These are phyloP conservation scores for Coranthus polyacanthus DNA, from an alignment of 2,797 vertebrate genomes.

Conservation along the genomic window DNA sequence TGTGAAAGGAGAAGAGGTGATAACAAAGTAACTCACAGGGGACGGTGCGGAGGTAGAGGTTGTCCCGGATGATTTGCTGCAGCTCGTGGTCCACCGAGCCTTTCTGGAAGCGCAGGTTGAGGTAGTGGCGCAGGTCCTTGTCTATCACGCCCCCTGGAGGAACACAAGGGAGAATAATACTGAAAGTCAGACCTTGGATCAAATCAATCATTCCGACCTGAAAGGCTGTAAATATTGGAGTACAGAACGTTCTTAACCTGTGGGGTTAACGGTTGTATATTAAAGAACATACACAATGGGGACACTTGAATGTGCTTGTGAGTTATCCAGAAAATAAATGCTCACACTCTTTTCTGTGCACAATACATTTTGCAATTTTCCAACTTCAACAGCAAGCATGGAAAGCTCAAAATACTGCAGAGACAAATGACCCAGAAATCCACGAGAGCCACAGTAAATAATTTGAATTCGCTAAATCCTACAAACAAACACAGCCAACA, in stretches of 20 bases:
- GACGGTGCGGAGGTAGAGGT: slow-evolving; percentile 98
- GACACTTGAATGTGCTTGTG: slow-evolving; percentile 13
- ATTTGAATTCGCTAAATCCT: slow-evolving; percentile 44
- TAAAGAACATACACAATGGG: slow-evolving; percentile 20
- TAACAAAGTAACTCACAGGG: slow-evolving; percentile 91
- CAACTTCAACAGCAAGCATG: slow-evolving; percentile 17
- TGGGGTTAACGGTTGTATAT: too few species aligned
- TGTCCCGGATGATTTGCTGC: slow-evolving; percentile 99
- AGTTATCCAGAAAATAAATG: slow-evolving; percentile 4
- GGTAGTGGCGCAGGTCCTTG: slow-evolving; percentile 99
- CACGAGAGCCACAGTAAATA: slow-evolving; percentile 24
- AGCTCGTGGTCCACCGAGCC: slow-evolving; percentile 98
- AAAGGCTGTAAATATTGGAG: not conserved
- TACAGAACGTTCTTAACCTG: too few species aligned
- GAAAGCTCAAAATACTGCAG: slow-evolving; percentile 32
- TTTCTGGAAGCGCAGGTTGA: slow-evolving; percentile 99
- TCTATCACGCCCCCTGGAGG: slow-evolving; percentile 95
- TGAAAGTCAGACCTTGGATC: not conserved
- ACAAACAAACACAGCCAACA: slow-evolving; percentile 46
- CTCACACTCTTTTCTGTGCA: not conserved
- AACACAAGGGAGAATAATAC: slow-evolving; percentile 43
- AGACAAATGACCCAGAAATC: slow-evolving; percentile 57
- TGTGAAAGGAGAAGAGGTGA: not conserved
- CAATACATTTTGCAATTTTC: not conserved
- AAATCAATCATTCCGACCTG: slow-evolving; percentile 33